Evolutionary conservation across 1,140 invertebrate species (phyloP), one percentile per base, ranked within the genome.

Genomic region (Aradophagus sp.): DNA sequence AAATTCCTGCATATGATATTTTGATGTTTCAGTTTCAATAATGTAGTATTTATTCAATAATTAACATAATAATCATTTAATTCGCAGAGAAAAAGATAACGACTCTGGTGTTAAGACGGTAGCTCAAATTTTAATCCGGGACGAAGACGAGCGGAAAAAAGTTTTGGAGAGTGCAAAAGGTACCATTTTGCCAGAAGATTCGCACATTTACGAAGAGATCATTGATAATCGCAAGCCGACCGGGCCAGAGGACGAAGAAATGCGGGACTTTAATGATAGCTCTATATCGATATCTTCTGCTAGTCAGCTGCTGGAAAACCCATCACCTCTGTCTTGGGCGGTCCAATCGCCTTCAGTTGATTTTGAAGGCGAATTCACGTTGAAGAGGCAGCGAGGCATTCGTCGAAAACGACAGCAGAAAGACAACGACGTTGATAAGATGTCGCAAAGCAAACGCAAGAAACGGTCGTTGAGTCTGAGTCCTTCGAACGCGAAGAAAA

Each of bases 341-440:
- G 79, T 83, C n/a, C 44, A 78, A 3, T 86, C 85, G 0, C 75
- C 76, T 1, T 63, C 74, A 0, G 70, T 77, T n/a, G 84, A 86
- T 6, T 77, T 81, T 6, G 80, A 84, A 5, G 80, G 80, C 0
- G 81, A 85, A 20, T 86, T 85, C 8, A 85, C 84, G 0, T 34
- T 87, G 7, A 83, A 82, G 63, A 71, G 86, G 10, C 85, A 86
- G 44, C 78, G 83, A 0, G 86, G 82, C 0, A 86, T 87, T 17
- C 74, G 84, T 1, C 68, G 84, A n/a, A 83, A 86, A 31, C 75
- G 84, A 3, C 78, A 79, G 8, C 76, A 80, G 8, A 79, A 78
- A 31, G 77, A 83, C 8, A 44, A 16, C 16, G 53, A 65, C 6
- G 58, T 16, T n/a, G 73, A 77, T 1, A 79, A 79, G 20, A 20